Base-by-base conservation (phyloP, 2,797 vertebrate species). In the Streptopelia turtur region DNA sequence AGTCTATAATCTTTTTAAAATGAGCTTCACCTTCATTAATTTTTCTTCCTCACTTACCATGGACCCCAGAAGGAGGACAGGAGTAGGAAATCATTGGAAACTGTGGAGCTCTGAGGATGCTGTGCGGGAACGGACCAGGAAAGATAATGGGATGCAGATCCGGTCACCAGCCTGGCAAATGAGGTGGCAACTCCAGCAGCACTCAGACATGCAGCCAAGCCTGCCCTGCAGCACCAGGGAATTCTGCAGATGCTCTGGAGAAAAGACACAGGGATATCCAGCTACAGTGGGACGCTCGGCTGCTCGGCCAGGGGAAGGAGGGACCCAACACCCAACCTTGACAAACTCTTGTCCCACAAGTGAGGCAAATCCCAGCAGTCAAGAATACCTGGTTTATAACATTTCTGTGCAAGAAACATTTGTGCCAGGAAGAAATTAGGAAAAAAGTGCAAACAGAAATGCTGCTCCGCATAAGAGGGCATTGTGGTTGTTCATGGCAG, bases 191-290 rank as follows among this genome's bases (percentile, higher is more conserved):
- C 49, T 89, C 64, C 84, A 89, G 91, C 87, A 94, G 93, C 53
- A 18, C 71, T 89, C 80, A 87, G 82, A 83, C 47, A 80, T 0
- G 0, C 33, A 77, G 75, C 79, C 81, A 76, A 71, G 94, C 94
- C 94, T 78, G 82, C 93, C 93, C 94, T 91, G 79, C 64, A 94
- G 95, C 94, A 68, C 76, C 68, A 39, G 91, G 57, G 74, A 69
- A 85, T 89, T 69, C 79, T 87, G 87, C 82, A 93, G 83, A 50
- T 37, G 10, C 41, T 30, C 6, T 10, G 15, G 53, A 55, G 84
- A 70, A 69, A 52, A 87, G 35, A 68, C 66, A 91, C 43, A 87
- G 28, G 66, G 55, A 39, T 24, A 3, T 13, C 18, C n/a, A 87
- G 77, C 66, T 57, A 4, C 7, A 68, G 50, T 59, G 69, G 12